Percentiles rank a stretch among this genome's conserved stretches.
phyloP scores from a whole-genome alignment of 1,140 invertebrate species.

The Chrysomallon squamiferum region DNA sequence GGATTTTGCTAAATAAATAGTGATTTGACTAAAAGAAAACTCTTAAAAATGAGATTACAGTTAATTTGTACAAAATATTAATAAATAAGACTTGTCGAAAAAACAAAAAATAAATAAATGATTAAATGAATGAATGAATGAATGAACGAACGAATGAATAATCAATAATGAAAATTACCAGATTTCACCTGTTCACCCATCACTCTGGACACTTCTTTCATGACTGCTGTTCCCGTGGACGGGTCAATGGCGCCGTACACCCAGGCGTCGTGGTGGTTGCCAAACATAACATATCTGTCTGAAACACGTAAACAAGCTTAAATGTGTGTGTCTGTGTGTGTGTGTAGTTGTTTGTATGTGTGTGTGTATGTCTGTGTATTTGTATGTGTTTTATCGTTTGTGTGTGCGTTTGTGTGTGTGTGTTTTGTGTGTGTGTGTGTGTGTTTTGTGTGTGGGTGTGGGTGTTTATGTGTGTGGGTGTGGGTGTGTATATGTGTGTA shows the following conservation, averaged over 20 bases:
- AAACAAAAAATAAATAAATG: too few species aligned
- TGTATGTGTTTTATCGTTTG: background rate
- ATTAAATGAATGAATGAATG: too few species aligned
- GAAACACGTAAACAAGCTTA: background rate
- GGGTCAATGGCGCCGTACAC: slow-evolving; percentile 69
- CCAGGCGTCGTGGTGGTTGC: slow-evolving; percentile 72
- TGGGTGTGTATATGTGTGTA: too few species aligned
- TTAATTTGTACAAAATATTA: too few species aligned
- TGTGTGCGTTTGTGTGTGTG: background rate
- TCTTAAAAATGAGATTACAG: too few species aligned
- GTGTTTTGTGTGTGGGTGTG: background rate
- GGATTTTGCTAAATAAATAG: too few species aligned
- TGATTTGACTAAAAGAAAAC: too few species aligned
- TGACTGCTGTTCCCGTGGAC: slow-evolving; percentile 66
- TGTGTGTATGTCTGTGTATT: background rate
- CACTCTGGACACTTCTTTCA: slow-evolving; percentile 67
- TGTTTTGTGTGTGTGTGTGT: background rate
- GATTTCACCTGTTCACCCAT: slow-evolving; percentile 61
- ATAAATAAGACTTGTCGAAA: too few species aligned
- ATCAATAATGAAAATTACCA: too few species aligned
- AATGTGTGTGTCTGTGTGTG: background rate
- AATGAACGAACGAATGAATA: too few species aligned
- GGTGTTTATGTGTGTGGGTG: too few species aligned
- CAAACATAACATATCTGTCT: slow-evolving; percentile 70
- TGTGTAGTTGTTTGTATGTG: background rate